Percentiles rank a stretch among this genome's conserved stretches.
phyloP scores from a whole-genome alignment of 2,797 vertebrate genomes.

The Rachycentron canadum region DNA sequence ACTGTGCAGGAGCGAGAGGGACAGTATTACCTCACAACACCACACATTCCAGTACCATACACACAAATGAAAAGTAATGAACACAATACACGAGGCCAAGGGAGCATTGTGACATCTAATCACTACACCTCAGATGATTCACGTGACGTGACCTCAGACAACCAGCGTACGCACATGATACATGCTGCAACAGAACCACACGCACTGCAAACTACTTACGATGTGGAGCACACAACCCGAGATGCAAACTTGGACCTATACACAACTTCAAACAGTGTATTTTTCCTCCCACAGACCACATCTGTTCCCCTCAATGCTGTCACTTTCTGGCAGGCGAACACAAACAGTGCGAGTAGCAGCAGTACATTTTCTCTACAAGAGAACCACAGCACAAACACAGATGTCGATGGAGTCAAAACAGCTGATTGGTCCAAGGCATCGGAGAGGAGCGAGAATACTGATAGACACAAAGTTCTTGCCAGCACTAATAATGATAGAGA shows the following conservation, averaged over 20 bases:
- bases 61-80: conserved; percentile 2
- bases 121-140: not conserved
- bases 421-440: conserved; percentile 49
- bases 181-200: conserved; percentile 16
- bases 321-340: conserved; percentile 56
- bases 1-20: conserved; percentile 50
- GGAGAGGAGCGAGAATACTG: conserved; percentile 13
- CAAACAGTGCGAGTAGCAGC: conserved; percentile 58
- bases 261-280: conserved; percentile 56
- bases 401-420: conserved; percentile 55
- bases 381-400: conserved; percentile 60
- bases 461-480: conserved; percentile 23
- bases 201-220: conserved; percentile 2
- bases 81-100: not conserved
- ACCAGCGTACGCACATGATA: not conserved
- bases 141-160: conserved; percentile 2
- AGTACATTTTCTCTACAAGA: conserved; percentile 48
- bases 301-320: conserved; percentile 67
- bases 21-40: conserved; percentile 32
- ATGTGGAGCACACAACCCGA: conserved; percentile 42
- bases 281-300: conserved; percentile 71
- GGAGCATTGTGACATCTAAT: not conserved
- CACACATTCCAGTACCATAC: not conserved
- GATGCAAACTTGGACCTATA: conserved; percentile 46
- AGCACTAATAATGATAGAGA: conserved; percentile 51